Evolutionary conservation across 2,797 vertebrate species (phyloP), one percentile per base, ranked within the genome.

Genomic region (Lutjanus argentimaculatus): DNA sequence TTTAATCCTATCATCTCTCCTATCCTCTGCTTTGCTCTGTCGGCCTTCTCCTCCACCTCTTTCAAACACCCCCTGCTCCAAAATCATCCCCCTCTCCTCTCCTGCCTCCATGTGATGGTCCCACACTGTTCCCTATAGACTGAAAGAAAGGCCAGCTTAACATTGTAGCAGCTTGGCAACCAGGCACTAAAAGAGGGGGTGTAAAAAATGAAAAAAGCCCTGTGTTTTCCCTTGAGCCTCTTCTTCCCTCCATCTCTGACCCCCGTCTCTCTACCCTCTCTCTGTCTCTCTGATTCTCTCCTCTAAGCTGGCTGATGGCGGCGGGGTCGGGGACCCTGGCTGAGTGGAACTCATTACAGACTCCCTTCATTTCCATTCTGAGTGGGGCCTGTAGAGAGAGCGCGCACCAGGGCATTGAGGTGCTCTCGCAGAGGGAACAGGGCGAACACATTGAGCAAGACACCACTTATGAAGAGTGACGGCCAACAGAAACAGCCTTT

Each of bases 341-440:
- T 95, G 94, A 95, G 95, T 94, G 91, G 87, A 92, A 95, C 93
- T 95, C 95, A 95, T 96, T 95, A 95, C 93, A 92, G 91, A 93
- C 94, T 95, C 93, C 92, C 95, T 95, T 95, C 94, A 95, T 96
- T 95, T 95, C 94, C 94, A 95, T 95, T 95, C 94, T 92, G 94
- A 94, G 94, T 94, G 94, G 91, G 93, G 92, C 92, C 93, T 93
- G 88, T 77, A 90, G 92, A 91, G 90, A 91, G 88, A 79, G 82
- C 62, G 87, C 75, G 67, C 82, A 90, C 90, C 79, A 53, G 92
- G 94, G 91, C 92, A 91, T 91, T 84, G 91, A 92, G 89, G 91
- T 88, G 88, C 92, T 90, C 91, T 91, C 91, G 82, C 90, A 88
- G 82, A 79, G 90, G 92, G 91, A 92, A 89, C 87, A 76, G 88